These are phyloP conservation scores for Alloscopus bannaensis DNA, from an alignment of 2,888 invertebrate genomes.

Conservation along the genomic window DNA sequence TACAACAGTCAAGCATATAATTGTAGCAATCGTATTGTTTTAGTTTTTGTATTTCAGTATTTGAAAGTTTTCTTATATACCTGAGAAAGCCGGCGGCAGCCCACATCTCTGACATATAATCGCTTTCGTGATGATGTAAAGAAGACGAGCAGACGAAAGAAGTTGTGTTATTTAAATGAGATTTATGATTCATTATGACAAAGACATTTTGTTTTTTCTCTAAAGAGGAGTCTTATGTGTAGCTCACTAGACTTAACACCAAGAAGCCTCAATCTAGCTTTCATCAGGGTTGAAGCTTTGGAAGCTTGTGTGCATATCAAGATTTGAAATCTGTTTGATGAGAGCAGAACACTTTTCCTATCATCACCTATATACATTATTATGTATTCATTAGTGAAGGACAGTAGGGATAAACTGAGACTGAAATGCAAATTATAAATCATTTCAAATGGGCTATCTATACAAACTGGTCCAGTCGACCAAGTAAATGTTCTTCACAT, in stretches of 20 bases:
- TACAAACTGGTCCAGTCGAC: too few species aligned
- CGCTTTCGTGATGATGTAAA: constrained; percentile 38
- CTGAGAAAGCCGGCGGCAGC: constrained; percentile 55
- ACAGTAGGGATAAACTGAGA: too few species aligned
- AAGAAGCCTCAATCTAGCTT: too few species aligned
- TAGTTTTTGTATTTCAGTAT: constrained; percentile 28
- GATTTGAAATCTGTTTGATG: too few species aligned
- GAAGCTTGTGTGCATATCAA: background rate
- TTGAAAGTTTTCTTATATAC: too few species aligned
- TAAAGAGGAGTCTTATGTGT: too few species aligned
- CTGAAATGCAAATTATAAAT: constrained; percentile 47
- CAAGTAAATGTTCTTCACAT: too few species aligned
- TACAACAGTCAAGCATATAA: too few species aligned
- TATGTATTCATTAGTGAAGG: constrained; percentile 54
- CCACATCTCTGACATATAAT: constrained; percentile 53
- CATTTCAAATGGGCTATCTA: constrained; percentile 37
- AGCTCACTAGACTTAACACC: too few species aligned
- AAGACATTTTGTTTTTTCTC: constrained; percentile 38
- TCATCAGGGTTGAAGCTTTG: constrained; percentile 13
- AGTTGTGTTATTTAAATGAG: constrained; percentile 56
- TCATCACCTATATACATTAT: constrained; percentile 35
- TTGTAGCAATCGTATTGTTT: too few species aligned
- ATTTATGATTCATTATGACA: constrained; percentile 59
- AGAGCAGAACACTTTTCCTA: constrained; percentile 9
- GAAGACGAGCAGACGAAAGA: constrained; percentile 24